A percentile compares a stretch with the other conserved stretches of the same genome.
phyloP scores from a whole-genome alignment of 2,888 invertebrate species.

The Chorisops tibialis region DNA sequence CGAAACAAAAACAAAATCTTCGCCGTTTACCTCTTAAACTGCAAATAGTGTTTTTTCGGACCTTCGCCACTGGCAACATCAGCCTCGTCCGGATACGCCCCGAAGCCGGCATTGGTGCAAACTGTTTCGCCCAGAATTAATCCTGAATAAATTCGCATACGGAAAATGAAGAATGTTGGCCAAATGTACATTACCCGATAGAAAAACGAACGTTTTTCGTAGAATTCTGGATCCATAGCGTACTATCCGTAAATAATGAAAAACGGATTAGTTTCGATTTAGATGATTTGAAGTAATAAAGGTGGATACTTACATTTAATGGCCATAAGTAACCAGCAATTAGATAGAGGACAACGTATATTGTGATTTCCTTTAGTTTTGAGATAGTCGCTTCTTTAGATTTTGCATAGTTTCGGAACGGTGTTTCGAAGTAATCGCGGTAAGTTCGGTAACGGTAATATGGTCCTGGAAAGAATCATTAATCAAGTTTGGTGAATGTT shows the following conservation, averaged over 20 bases:
- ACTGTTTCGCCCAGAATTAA: slow-evolving; percentile 88
- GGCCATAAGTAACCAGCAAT: slow-evolving; percentile 68
- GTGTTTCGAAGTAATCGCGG: slow-evolving; percentile 69
- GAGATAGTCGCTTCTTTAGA: slow-evolving; percentile 60
- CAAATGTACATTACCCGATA: slow-evolving; percentile 83
- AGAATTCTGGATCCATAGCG: slow-evolving; percentile 72
- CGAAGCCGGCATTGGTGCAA: slow-evolving; percentile 87
- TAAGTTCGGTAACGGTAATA: slow-evolving; percentile 89
- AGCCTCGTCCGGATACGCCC: slow-evolving; percentile 78
- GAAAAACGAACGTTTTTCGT: slow-evolving; percentile 62
- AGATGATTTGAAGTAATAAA: not conserved
- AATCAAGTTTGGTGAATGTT: too few relatives aligned
- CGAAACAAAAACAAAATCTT: not conserved
- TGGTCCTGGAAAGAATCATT: slow-evolving; percentile 65
- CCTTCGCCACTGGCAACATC: slow-evolving; percentile 79
- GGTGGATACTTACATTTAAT: slow-evolving; percentile 60
- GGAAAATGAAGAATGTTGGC: slow-evolving; percentile 82
- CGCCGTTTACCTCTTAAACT: slow-evolving; percentile 58
- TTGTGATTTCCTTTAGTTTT: slow-evolving; percentile 64
- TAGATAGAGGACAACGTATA: slow-evolving; percentile 66
- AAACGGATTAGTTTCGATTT: slow-evolving; percentile 17
- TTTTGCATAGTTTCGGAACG: slow-evolving; percentile 64
- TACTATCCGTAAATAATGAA: slow-evolving; percentile 77
- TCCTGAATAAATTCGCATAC: slow-evolving; percentile 86
- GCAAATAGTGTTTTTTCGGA: slow-evolving; percentile 69